Evolutionary conservation across 2,113 vertebrate species (phyloP).

Genomic region (Lophius piscatorius): DNA sequence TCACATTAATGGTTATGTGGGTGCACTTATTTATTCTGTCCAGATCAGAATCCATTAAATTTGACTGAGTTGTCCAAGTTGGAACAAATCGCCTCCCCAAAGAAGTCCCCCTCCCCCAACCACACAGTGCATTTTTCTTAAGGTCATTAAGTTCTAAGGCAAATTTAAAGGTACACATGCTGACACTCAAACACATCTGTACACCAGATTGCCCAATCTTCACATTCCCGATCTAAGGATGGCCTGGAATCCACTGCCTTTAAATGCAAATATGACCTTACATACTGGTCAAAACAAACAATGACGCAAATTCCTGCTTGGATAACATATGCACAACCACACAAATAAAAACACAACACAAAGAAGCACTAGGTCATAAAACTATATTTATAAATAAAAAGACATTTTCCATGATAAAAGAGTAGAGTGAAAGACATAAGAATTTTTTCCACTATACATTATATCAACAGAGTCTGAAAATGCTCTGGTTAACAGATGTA

Average conservation of each 20-base stretch:
- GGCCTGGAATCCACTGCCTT: constrained; percentile 48
- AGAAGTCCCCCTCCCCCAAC: not conserved
- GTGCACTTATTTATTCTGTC: constrained; percentile 13
- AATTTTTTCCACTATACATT: constrained; percentile 75
- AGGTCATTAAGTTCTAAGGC: constrained; percentile 27
- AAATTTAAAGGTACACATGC: constrained; percentile 32
- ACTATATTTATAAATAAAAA: constrained; percentile 97
- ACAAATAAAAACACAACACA: constrained; percentile 35
- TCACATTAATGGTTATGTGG: not conserved
- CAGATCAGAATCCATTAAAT: constrained; percentile 7
- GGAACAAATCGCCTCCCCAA: constrained; percentile 1
- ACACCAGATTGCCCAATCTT: constrained; percentile 59
- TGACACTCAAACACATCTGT: constrained; percentile 58
- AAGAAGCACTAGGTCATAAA: constrained; percentile 82
- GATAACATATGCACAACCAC: not conserved
- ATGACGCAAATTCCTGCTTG: not conserved
- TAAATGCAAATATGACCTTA: constrained; percentile 58
- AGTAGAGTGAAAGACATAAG: constrained; percentile 77
- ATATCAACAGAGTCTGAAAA: constrained; percentile 76
- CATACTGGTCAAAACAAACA: not conserved
- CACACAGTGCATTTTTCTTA: constrained; percentile 31
- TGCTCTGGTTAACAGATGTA: constrained; percentile 67
- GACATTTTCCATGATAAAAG: constrained; percentile 74
- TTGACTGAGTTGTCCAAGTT: constrained; percentile 6
- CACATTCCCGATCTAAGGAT: constrained; percentile 55